These are phyloP conservation scores for Brachionus angularis DNA, from an alignment of 1,140 invertebrate genomes.

Conservation along the genomic window DNA sequence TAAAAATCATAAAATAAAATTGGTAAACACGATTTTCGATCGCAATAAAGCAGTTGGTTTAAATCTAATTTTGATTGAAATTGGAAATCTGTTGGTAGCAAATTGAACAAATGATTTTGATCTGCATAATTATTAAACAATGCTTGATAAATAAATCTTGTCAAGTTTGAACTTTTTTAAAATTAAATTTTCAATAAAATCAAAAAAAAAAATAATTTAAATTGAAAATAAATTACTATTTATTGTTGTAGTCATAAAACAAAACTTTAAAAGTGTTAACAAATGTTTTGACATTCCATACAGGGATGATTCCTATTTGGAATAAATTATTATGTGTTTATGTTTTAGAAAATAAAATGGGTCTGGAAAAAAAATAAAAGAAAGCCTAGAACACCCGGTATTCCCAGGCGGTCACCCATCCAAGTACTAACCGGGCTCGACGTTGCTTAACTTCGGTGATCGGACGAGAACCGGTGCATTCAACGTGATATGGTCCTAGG, in stretches of 20 bases:
- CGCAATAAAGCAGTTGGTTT: neutral
- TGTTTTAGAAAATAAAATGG: neutral
- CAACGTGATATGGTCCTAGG: too few relatives aligned
- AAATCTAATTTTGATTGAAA: neutral
- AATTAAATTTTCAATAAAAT: too few relatives aligned
- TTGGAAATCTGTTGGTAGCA: neutral
- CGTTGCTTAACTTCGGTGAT: too few relatives aligned
- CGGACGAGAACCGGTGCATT: too few relatives aligned
- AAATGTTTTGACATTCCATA: neutral
- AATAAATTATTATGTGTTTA: too few relatives aligned
- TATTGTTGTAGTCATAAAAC: constrained; percentile 13
- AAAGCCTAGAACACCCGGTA: too few relatives aligned
- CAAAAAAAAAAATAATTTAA: neutral
- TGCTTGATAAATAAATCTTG: neutral
- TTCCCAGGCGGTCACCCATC: too few relatives aligned
- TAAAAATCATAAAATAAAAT: constrained; percentile 14
- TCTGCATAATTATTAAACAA: constrained; percentile 14
- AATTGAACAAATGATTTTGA: constrained; percentile 22
- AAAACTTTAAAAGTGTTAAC: neutral
- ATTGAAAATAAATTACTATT: constrained; percentile 11
- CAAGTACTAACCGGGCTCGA: too few relatives aligned
- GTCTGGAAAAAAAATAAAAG: neutral
- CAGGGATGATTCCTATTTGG: constrained; percentile 1
- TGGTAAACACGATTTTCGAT: neutral
- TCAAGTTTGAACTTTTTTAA: constrained; percentile 2